Evolutionary conservation across 2,888 invertebrate species (phyloP).

Genomic region (Drosophila meridiana): DNA sequence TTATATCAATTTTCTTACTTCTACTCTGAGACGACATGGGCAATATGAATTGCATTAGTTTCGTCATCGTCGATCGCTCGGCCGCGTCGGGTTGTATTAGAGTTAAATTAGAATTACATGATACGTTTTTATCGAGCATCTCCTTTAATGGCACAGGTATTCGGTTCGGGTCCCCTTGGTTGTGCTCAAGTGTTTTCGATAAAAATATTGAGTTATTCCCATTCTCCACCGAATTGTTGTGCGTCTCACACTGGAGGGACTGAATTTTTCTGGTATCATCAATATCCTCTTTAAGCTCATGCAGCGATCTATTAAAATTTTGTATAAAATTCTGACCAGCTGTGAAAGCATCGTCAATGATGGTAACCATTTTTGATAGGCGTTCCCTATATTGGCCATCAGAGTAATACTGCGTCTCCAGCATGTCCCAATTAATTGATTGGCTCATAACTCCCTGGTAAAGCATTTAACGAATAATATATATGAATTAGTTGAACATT

Average conservation of each 20-base stretch:
- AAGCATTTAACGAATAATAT: neutral
- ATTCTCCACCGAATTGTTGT: slow-evolving; percentile 16
- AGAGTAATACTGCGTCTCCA: slow-evolving; percentile 94
- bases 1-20: slow-evolving; percentile 86
- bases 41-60: slow-evolving; percentile 83
- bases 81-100: slow-evolving; percentile 13
- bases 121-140: slow-evolving; percentile 30
- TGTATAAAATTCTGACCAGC: slow-evolving; percentile 91
- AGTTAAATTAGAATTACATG: slow-evolving; percentile 22
- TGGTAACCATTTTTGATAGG: slow-evolving; percentile 94
- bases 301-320: slow-evolving; percentile 87
- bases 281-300: slow-evolving; percentile 85
- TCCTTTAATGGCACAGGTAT: slow-evolving; percentile 44
- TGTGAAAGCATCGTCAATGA: slow-evolving; percentile 90
- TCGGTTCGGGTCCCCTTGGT: slow-evolving; percentile 28
- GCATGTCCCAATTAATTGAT: slow-evolving; percentile 96
- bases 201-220: slow-evolving; percentile 67
- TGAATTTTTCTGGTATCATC: slow-evolving; percentile 72
- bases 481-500: neutral
- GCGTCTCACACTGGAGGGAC: slow-evolving; percentile 30
- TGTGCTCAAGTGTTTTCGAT: slow-evolving; percentile 49
- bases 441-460: slow-evolving; percentile 96
- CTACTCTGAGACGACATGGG: slow-evolving; percentile 63
- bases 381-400: slow-evolving; percentile 93
- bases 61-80: slow-evolving; percentile 78